A percentile compares a stretch with the other conserved stretches of the same genome.
Evolutionary conservation across 1,140 invertebrate species (phyloP).

Genomic region (Anoplophora glabripennis): DNA sequence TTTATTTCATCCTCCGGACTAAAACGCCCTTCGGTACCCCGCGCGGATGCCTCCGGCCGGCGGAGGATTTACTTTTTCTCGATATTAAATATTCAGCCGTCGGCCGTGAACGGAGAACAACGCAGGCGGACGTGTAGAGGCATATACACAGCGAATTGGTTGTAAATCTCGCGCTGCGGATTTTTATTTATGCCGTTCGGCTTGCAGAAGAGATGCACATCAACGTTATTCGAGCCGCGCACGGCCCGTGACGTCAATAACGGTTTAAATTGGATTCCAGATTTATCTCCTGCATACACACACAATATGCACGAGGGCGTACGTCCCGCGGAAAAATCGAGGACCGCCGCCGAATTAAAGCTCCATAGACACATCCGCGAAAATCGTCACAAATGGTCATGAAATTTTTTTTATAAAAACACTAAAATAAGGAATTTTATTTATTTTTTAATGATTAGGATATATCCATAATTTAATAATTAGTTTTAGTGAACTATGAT

Average conservation of each 20-base stretch:
- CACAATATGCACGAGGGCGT: conserved; percentile 24
- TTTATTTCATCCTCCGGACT: too few species aligned
- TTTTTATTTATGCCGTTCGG: conserved; percentile 21
- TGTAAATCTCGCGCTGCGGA: conserved; percentile 23
- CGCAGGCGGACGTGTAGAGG: conserved; percentile 1
- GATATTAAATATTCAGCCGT: conserved; percentile 19
- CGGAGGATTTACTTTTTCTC: conserved; percentile 15
- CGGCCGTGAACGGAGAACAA: conserved; percentile 9
- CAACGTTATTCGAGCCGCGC: conserved; percentile 30
- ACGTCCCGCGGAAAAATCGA: not conserved
- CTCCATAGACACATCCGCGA: too few species aligned
- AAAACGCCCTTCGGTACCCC: too few species aligned
- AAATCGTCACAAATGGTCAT: too few species aligned
- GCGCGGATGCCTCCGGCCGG: conserved; percentile 1
- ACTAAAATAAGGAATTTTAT: too few species aligned
- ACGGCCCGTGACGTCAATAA: conserved; percentile 35
- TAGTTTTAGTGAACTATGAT: too few species aligned
- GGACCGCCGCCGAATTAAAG: too few species aligned
- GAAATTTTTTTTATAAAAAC: too few species aligned
- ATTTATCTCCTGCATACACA: conserved; percentile 31
- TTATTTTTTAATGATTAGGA: too few species aligned
- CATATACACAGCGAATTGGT: conserved; percentile 16
- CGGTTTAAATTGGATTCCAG: conserved; percentile 35
- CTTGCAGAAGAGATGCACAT: conserved; percentile 27
- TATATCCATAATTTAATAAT: too few species aligned